phyloP scores from a whole-genome alignment of 2,113 vertebrate species.

The Formicarius rufipectus region DNA sequence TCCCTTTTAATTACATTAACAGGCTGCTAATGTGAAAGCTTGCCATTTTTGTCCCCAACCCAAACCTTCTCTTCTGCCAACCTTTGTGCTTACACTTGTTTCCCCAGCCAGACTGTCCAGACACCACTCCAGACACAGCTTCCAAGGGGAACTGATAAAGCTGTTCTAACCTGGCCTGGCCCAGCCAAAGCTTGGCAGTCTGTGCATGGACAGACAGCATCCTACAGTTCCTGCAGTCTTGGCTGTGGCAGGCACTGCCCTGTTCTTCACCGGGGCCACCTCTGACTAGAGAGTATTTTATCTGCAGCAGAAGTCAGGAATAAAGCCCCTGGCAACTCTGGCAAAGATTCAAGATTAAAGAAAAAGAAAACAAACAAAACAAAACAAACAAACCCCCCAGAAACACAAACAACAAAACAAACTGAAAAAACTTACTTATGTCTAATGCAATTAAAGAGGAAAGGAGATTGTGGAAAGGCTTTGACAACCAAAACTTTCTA shows the following conservation, averaged over 20 bases:
- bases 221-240: background rate
- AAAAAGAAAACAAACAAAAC: too few relatives aligned
- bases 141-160: background rate
- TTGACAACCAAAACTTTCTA: background rate
- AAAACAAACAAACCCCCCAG: too few relatives aligned
- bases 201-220: fast-evolving
- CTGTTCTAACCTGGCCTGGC: background rate
- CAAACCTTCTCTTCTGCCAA: background rate
- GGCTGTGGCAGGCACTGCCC: background rate
- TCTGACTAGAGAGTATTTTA: background rate
- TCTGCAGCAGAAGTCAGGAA: background rate
- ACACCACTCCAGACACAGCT: background rate
- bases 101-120: background rate
- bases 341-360: background rate
- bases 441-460: background rate
- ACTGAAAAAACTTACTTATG: background rate
- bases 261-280: background rate
- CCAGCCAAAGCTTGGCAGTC: background rate
- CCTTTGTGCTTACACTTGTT: background rate
- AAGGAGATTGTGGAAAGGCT: background rate
- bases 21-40: background rate
- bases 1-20: background rate
- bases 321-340: background rate
- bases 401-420: too few relatives aligned
- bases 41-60: fast-evolving